Evolutionary conservation across 2,797 vertebrate species (phyloP).

Genomic region (Erpetoichthys calabaricus): DNA sequence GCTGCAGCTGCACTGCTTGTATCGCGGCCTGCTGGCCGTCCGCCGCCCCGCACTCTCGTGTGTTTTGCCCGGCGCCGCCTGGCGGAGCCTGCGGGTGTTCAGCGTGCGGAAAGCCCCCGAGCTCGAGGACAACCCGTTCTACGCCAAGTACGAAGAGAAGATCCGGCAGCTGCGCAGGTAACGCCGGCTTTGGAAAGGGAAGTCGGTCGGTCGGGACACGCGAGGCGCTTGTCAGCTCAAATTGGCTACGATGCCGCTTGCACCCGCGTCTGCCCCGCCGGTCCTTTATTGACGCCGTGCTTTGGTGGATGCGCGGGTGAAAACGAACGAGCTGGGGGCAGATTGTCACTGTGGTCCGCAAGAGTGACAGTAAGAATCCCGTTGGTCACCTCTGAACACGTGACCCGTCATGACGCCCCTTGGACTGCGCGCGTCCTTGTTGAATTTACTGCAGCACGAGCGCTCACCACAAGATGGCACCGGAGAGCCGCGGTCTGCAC

Average conservation of each 20-base stretch:
- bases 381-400: no score
- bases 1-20: slow-evolving; percentile 58
- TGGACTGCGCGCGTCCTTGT: no score
- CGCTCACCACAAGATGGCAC: no score
- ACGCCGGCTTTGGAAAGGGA: slow-evolving; percentile 8
- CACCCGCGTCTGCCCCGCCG: no score
- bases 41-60: slow-evolving; percentile 42
- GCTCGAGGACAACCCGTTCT: slow-evolving; percentile 71
- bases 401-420: no score
- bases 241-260: no score
- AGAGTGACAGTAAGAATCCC: no score
- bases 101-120: slow-evolving; percentile 46
- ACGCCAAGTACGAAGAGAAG: slow-evolving; percentile 71
- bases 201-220: not conserved
- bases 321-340: not conserved
- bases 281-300: no score
- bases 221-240: not conserved
- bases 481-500: no score
- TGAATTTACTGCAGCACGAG: no score
- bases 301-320: not conserved
- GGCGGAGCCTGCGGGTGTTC: slow-evolving; percentile 53
- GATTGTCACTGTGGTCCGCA: not conserved
- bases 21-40: slow-evolving; percentile 60
- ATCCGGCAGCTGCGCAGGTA: slow-evolving; percentile 78
- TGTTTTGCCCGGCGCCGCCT: slow-evolving; percentile 48